Conservation (phyloP, 2,888 invertebrate species). For the Drosophila leonis region DNA sequence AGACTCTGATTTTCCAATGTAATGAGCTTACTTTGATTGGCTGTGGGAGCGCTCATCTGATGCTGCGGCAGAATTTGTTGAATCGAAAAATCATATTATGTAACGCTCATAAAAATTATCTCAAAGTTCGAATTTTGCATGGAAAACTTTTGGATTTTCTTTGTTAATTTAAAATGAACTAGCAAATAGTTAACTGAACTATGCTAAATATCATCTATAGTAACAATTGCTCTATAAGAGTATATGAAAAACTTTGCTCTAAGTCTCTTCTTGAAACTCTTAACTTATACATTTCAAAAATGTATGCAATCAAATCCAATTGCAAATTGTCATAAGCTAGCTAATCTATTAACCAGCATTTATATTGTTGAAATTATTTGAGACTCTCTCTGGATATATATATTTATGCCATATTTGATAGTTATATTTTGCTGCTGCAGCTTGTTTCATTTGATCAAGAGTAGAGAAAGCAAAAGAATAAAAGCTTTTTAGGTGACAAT, state of each 20-base stretch:
- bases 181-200: no score
- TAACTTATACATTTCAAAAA: neutral
- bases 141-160: no score
- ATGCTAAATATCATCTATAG: no score
- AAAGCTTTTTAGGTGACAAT: slow-evolving; percentile 29
- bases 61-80: neutral
- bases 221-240: neutral
- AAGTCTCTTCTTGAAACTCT: neutral
- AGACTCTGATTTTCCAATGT: neutral
- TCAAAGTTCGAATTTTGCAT: no score
- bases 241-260: neutral
- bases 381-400: neutral
- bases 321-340: slow-evolving; percentile 2
- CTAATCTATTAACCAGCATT: slow-evolving; percentile 26
- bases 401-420: neutral
- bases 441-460: slow-evolving; percentile 1
- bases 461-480: neutral
- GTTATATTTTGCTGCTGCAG: neutral
- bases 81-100: neutral
- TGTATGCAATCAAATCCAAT: slow-evolving; percentile 8
- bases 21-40: neutral
- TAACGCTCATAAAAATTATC: neutral
- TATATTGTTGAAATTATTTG: neutral
- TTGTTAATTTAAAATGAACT: no score
- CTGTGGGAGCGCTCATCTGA: neutral